These are phyloP conservation scores for Liolophura sinensis DNA, from an alignment of 1,140 invertebrate genomes.

Conservation along the genomic window DNA sequence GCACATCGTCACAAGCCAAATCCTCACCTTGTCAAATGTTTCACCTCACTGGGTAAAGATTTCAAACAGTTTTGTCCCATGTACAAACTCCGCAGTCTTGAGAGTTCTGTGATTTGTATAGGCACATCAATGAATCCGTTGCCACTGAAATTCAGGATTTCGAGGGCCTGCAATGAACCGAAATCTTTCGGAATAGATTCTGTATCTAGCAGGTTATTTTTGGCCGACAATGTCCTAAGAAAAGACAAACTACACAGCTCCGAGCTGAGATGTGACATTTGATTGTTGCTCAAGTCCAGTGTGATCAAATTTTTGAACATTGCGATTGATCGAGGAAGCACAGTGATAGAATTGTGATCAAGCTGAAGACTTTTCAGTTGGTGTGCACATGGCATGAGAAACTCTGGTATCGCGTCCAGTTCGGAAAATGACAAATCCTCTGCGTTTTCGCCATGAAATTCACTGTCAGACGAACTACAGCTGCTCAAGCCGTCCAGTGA, in stretches of 20 bases:
- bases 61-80: conserved; percentile 84
- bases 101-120: conserved; percentile 80
- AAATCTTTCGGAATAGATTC: conserved; percentile 86
- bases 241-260: conserved; percentile 71
- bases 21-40: conserved; percentile 66
- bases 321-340: conserved; percentile 52
- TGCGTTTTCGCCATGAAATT: conserved; percentile 43
- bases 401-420: conserved; percentile 47
- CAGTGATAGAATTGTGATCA: conserved; percentile 54
- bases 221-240: conserved; percentile 77
- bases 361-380: conserved; percentile 44
- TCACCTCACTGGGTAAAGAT: conserved; percentile 80
- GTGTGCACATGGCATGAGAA: conserved; percentile 26
- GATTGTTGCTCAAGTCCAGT: conserved; percentile 87
- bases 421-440: conserved; percentile 51
- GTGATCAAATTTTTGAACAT: conserved; percentile 62
- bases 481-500: no score
- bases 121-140: conserved; percentile 85
- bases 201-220: conserved; percentile 84
- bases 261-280: conserved; percentile 75
- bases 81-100: conserved; percentile 80
- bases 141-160: conserved; percentile 89
- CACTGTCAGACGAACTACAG: conserved; percentile 20
- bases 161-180: conserved; percentile 64
- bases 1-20: not conserved